Evolutionary conservation across 2,797 vertebrate species (phyloP), one percentile per base, ranked within the genome.

Genomic region (Melanotaenia pygmaea): DNA sequence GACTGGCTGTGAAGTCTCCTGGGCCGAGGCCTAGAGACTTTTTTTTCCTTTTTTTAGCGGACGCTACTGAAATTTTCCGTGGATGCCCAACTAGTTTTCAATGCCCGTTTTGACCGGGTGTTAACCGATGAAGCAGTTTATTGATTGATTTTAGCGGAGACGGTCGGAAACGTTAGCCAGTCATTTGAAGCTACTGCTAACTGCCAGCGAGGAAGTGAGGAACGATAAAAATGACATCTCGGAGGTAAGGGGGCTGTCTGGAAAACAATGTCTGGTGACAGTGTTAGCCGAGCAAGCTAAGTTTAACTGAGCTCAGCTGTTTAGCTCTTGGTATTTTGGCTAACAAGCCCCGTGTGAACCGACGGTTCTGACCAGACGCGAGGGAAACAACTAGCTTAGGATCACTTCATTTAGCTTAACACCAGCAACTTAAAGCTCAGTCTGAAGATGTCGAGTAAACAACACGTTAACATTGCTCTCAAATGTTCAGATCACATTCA

Each of bases 181-280:
- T 85, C 84, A 81, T 77, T 47, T 75, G 76, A 72, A 88, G 86
- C 82, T 88, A 86, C 80, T 76, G 87, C 88, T 84, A 91, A 90
- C 88, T 85, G 87, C 84, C 82, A 86, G 89, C 81, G 91, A 93
- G 91, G 89, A 93, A 92, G 89, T 90, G 77, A 90, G 86, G 79
- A 75, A 67, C 61, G 87, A 84, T 7, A 72, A 91, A 92, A 88
- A 95, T 95, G 95, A 95, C 94, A 94, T 95, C 95, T 90, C 92
- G 94, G 91, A 95, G 95, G 95, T 95, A 90, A 94, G 67, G 51
- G 45, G 51, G 56, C 61, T 72, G 74, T 73, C 61, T 89, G 80
- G 74, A 82, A 86, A 89, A 89, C 82, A 73, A 74, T 51, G 78
- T 81, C 82, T 68, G 70, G 70, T 71, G 37, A 14, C 28, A 59